Evolutionary conservation across 2,888 invertebrate species (phyloP), one percentile per base, ranked within the genome.

Genomic region (Tachina lurida): DNA sequence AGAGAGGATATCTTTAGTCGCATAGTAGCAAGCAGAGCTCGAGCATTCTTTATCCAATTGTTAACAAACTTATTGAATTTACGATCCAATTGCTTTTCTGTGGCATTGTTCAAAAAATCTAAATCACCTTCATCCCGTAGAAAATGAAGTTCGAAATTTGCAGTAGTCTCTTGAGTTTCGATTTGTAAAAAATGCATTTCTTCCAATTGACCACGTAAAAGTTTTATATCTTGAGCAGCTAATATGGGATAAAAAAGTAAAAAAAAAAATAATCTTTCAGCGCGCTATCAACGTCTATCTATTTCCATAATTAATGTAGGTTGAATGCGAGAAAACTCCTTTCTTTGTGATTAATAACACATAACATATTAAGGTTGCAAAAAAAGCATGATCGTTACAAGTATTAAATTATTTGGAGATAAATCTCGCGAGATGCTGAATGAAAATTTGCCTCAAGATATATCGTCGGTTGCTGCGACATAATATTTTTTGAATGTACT

Each of bases 41-140:
- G 93, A 0, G 93, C 93, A 71, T 92, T 93, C 89, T 93, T 94
- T 12, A 94, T 89, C 94, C 94, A 94, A 85, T 94, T 94, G 7
- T 94, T 93, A 88, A 94, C 92, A 88, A 94, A 95, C 88, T 94
- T 91, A 4, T 89, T 88, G 41, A 92, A 79, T 68, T 93, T 90
- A 10, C 89, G 88, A 17, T 91, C 92, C 45, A 91, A 89, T 84
- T 92, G 91, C 8, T 90, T 90, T 39, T 92, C 92, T 0, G 91
- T 89, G 43, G 91, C 92, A 3, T 79, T 71, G 22, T 88, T 90
- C 15, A 92, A 76, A 39, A 91, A 91, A 0, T 73, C 78, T 9
- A 88, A 62, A 80, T 91, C 92, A 3, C 87, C 84, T 19, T 89
- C 88, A 68, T 91, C 91, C 0, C 88, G 84, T 43, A 91, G 17